phyloP scores from a whole-genome alignment of 2,888 invertebrate species.

The Glaucopsyche alexis region DNA sequence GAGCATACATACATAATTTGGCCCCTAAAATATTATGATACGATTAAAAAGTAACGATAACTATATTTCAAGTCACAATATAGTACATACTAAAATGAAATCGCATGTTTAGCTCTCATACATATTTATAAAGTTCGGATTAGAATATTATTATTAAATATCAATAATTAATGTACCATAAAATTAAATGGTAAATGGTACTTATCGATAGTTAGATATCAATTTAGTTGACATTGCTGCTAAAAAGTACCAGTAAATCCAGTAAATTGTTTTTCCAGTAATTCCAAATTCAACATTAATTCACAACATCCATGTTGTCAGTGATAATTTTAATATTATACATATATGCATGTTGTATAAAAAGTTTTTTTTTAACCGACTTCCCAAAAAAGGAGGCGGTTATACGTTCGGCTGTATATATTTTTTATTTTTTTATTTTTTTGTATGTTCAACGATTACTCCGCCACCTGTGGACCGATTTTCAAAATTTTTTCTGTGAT shows the following conservation, averaged over 20 bases:
- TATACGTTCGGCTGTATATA: too few species aligned
- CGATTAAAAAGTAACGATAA: slow-evolving; percentile 3
- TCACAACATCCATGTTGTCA: too few species aligned
- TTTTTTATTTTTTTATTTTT: too few species aligned
- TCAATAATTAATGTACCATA: slow-evolving; percentile 1
- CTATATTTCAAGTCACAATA: neutral
- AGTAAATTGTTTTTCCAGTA: too few species aligned
- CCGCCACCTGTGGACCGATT: too few species aligned
- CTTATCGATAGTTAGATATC: slow-evolving; percentile 7
- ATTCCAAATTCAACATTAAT: neutral
- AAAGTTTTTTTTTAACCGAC: too few species aligned
- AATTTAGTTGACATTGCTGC: neutral
- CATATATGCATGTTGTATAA: too few species aligned
- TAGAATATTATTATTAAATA: neutral
- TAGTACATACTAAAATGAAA: neutral
- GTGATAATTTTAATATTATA: too few species aligned
- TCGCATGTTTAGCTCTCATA: slow-evolving; percentile 4
- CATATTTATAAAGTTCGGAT: neutral
- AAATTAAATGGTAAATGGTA: slow-evolving; percentile 9
- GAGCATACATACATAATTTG: too few species aligned
- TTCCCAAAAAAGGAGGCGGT: too few species aligned
- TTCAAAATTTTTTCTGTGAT: too few species aligned
- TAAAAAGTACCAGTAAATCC: neutral
- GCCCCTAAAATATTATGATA: slow-evolving; percentile 5
- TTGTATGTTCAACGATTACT: too few species aligned